Conservation (phyloP, 2,797 vertebrate genomes). For the Gymnothorax reevesii region DNA sequence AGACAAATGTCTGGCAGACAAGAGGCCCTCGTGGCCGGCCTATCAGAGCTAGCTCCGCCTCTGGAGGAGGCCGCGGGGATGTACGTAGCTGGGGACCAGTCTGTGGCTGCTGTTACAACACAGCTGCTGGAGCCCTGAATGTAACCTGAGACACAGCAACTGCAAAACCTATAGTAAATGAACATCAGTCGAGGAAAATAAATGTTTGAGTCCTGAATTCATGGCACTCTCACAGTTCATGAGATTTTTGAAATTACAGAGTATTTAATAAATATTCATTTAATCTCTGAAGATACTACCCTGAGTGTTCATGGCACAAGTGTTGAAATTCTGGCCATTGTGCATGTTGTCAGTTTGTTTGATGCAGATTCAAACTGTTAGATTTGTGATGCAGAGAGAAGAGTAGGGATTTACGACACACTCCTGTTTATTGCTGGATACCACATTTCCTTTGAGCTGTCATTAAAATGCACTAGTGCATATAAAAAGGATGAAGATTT, state of each 20-base stretch:
- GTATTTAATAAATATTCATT: background rate
- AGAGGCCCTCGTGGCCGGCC: background rate
- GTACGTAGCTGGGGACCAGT: background rate
- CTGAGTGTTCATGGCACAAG: background rate
- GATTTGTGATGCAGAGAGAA: background rate
- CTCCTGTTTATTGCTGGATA: background rate
- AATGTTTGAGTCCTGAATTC: background rate
- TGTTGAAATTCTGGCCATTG: background rate
- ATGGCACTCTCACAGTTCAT: background rate
- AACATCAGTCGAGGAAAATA: background rate
- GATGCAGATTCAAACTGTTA: slow-evolving; percentile 2
- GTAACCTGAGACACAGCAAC: background rate
- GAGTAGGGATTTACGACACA: background rate
- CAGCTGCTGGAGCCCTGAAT: background rate
- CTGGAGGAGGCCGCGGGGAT: background rate
- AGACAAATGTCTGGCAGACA: background rate
- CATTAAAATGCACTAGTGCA: background rate
- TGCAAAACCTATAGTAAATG: background rate
- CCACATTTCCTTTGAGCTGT: background rate
- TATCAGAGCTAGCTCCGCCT: background rate
- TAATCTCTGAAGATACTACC: background rate
- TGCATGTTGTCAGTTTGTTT: background rate
- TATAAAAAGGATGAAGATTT: background rate
- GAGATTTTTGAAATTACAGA: background rate
- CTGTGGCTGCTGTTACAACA: background rate